Conservation (phyloP, 2,888 invertebrate species). For the Stenchaetothrips biformis region DNA sequence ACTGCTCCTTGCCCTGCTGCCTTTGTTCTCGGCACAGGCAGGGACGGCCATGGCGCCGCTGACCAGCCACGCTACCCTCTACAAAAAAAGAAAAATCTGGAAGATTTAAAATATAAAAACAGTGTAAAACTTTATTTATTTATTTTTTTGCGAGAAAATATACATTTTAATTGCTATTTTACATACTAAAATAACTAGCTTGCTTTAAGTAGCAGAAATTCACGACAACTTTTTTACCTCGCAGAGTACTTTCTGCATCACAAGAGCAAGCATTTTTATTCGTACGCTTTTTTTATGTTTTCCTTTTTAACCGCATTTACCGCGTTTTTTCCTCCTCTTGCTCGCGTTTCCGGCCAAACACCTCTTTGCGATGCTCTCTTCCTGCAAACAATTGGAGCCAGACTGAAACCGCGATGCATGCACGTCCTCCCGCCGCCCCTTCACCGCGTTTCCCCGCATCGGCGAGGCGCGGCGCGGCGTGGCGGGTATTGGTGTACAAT, state of each 20-base stretch:
- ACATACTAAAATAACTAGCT: no score
- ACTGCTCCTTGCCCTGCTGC: background rate
- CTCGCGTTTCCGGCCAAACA: background rate
- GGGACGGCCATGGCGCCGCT: background rate
- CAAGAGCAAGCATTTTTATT: no score
- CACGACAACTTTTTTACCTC: no score
- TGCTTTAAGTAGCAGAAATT: no score
- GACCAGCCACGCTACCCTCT: background rate
- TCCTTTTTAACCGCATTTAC: background rate
- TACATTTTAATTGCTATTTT: no score
- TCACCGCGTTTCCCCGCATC: background rate
- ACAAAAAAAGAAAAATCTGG: no score
- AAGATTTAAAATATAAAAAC: no score
- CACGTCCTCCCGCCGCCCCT: background rate
- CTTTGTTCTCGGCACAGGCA: background rate
- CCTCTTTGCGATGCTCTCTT: background rate
- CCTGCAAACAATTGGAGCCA: background rate
- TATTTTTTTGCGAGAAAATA: no score
- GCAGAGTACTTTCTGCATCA: no score
- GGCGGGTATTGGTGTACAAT: background rate
- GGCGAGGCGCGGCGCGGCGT: background rate
- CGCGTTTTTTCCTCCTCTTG: background rate
- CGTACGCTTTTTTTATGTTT: background rate
- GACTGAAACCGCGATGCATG: no score
- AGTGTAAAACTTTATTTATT: no score